Conservation (phyloP, 2,888 invertebrate species). For the Teleiodes luculella region DNA sequence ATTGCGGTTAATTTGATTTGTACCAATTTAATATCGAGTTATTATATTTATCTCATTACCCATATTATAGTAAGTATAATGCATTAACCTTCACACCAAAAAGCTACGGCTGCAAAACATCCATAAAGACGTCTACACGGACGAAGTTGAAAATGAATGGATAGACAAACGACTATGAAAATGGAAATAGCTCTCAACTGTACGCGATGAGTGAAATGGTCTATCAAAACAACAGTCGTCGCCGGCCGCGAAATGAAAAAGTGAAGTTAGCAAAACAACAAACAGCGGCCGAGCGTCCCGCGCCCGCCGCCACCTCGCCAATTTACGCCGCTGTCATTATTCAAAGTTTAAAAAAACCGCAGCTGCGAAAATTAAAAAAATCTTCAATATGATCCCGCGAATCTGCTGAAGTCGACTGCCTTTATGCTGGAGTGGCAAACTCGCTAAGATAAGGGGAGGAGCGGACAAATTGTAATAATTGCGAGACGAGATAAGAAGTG, state of each 20-base stretch:
- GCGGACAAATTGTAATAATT: constrained; percentile 79
- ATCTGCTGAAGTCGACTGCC: constrained; percentile 71
- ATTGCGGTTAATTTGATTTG: constrained; percentile 6
- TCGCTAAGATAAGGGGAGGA: constrained; percentile 75
- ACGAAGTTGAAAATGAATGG: constrained; percentile 1
- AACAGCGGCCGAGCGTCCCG: constrained; percentile 51
- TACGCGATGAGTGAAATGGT: constrained; percentile 22
- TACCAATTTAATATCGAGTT: constrained; percentile 3
- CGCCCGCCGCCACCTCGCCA: constrained; percentile 59
- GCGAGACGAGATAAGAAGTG: constrained; percentile 77
- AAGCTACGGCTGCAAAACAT: neutral
- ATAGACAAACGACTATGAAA: constrained; percentile 9
- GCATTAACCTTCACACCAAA: neutral
- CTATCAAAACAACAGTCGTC: constrained; percentile 54
- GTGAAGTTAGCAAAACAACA: constrained; percentile 62
- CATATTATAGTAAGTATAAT: neutral
- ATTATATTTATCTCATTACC: neutral
- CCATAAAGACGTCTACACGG: constrained; percentile 6
- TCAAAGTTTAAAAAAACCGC: constrained; percentile 65
- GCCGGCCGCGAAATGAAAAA: constrained; percentile 58
- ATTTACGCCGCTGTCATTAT: constrained; percentile 66
- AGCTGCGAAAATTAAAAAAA: constrained; percentile 57
- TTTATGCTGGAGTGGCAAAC: constrained; percentile 74
- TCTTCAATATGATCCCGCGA: constrained; percentile 67
- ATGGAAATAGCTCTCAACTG: constrained; percentile 6